Evolutionary conservation across 2,797 vertebrate genomes (phyloP).

Genomic region (Acanthiza pusilla): DNA sequence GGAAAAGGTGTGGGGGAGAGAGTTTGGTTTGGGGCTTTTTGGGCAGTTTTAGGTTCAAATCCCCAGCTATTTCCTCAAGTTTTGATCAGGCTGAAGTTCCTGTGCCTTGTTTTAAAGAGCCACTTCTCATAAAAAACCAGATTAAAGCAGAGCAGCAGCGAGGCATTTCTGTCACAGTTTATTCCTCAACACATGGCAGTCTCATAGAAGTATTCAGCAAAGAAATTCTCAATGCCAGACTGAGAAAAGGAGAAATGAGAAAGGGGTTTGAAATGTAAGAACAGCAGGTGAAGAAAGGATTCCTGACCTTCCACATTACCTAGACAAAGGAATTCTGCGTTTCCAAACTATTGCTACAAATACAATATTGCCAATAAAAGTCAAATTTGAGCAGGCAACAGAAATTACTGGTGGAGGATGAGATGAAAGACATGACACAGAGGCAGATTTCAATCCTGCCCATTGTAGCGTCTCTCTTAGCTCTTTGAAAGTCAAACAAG

Average conservation of each 20-base stretch:
- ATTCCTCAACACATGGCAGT: not conserved
- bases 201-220: not conserved
- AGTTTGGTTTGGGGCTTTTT: not conserved
- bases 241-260: not conserved
- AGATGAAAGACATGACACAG: not conserved
- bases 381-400: not conserved
- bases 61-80: not conserved
- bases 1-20: accelerated
- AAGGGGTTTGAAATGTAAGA: not conserved
- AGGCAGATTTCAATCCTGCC: not conserved
- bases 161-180: not conserved
- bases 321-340: not conserved
- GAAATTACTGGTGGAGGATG: not conserved
- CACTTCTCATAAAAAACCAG: not conserved
- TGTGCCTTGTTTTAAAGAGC: not conserved
- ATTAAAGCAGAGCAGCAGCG: not conserved
- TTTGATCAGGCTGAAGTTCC: not conserved
- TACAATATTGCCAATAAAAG: not conserved
- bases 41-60: not conserved
- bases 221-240: not conserved
- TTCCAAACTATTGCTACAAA: not conserved
- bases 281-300: not conserved
- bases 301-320: not conserved
- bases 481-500: not conserved
- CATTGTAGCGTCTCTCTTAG: too few relatives aligned